Conservation (phyloP, 2,888 invertebrate genomes). For the Vannuccia rotundouncinata region DNA sequence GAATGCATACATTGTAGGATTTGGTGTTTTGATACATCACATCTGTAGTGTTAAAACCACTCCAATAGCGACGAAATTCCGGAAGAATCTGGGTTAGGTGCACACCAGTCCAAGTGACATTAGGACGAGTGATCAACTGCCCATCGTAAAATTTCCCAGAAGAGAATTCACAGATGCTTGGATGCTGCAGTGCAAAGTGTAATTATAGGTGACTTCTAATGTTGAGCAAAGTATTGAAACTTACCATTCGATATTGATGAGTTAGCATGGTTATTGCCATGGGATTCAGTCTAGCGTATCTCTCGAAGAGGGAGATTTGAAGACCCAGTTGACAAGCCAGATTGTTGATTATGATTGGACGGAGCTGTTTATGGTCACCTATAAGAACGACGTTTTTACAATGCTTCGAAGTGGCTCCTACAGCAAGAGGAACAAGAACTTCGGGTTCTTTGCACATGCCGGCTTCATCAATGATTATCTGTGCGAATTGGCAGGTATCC, state of each 20-base stretch:
- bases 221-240: too few relatives aligned
- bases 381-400: constrained; percentile 26
- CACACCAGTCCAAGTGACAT: not conserved
- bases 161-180: constrained; percentile 37
- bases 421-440: constrained; percentile 43
- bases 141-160: constrained; percentile 29
- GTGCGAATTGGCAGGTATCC: not conserved
- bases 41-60: not conserved
- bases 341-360: constrained; percentile 16
- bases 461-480: constrained; percentile 50
- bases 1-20: too few relatives aligned
- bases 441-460: constrained; percentile 52
- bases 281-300: not conserved
- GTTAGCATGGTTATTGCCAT: constrained; percentile 42
- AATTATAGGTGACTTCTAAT: too few relatives aligned
- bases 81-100: not conserved
- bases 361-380: constrained; percentile 28
- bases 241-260: constrained; percentile 49
- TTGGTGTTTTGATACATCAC: too few relatives aligned
- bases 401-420: too few relatives aligned
- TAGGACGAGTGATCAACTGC: constrained; percentile 25
- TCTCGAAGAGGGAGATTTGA: constrained; percentile 20
- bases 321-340: constrained; percentile 7
- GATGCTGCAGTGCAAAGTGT: constrained; percentile 37
- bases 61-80: not conserved